Evolutionary conservation across 2,797 vertebrate genomes (phyloP).

Genomic region (Enteromius fasciolatus): DNA sequence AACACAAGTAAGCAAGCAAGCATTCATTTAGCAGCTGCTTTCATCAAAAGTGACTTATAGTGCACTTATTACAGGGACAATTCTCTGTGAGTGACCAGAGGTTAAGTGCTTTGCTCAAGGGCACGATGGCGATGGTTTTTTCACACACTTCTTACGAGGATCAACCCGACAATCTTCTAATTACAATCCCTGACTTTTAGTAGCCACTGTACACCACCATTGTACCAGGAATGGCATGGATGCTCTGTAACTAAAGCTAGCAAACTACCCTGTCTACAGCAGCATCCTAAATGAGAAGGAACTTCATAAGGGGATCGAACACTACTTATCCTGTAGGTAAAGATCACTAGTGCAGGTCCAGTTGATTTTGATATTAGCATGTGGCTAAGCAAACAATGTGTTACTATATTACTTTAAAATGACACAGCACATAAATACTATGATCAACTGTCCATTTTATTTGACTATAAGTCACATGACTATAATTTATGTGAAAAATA

Average conservation of each 20-base stretch:
- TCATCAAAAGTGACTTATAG: background rate
- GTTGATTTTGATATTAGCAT: background rate
- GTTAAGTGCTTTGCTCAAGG: constrained; percentile 10
- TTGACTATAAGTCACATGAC: background rate
- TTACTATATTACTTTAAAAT: background rate
- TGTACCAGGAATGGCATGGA: background rate
- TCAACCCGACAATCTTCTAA: background rate
- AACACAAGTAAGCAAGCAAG: constrained; percentile 7
- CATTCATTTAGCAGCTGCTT: background rate
- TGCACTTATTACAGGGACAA: background rate
- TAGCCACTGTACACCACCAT: background rate
- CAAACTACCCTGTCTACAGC: background rate
- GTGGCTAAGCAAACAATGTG: background rate
- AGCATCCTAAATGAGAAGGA: background rate
- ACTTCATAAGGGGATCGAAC: background rate
- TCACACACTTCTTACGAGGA: background rate
- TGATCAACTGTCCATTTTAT: background rate
- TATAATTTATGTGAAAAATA: background rate
- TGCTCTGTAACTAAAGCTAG: background rate
- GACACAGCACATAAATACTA: background rate
- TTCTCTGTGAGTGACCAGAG: background rate
- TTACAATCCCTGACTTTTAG: background rate
- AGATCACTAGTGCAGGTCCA: background rate
- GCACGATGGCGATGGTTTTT: background rate
- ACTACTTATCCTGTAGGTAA: background rate